These are phyloP conservation scores for Lacanobia wlatinum DNA, from an alignment of 2,888 invertebrate genomes.

Conservation along the genomic window DNA sequence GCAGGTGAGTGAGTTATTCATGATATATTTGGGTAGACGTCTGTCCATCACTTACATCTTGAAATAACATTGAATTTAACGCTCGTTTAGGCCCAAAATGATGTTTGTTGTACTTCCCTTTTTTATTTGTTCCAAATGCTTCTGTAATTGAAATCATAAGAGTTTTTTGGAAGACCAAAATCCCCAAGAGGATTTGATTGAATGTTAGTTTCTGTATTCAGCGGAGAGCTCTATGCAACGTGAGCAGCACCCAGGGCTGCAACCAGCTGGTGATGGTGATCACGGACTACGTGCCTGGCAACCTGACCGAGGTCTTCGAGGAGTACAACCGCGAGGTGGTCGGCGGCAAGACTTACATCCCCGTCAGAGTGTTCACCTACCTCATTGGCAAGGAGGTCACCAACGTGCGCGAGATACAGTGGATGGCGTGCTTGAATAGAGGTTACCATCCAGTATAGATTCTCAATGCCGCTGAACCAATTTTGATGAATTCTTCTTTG, in stretches of 20 bases:
- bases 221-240: slow-evolving; percentile 80
- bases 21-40: not conserved
- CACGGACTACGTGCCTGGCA: slow-evolving; percentile 98
- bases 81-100: not conserved
- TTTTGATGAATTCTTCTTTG: too few relatives aligned
- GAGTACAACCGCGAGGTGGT: slow-evolving; percentile 94
- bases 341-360: slow-evolving; percentile 91
- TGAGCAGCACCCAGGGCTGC: slow-evolving; percentile 92
- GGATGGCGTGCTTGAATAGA: slow-evolving; percentile 98
- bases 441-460: slow-evolving; percentile 86
- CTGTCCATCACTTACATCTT: not conserved
- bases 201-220: slow-evolving; percentile 56
- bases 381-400: slow-evolving; percentile 98
- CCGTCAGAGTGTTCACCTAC: slow-evolving; percentile 98
- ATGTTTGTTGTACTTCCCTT: not conserved
- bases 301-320: slow-evolving; percentile 96
- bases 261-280: slow-evolving; percentile 99
- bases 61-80: not conserved
- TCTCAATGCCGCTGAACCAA: not conserved
- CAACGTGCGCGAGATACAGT: slow-evolving; percentile 96
- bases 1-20: slow-evolving; percentile 88
- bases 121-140: not conserved
- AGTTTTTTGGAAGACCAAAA: not conserved
- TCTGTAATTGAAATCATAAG: not conserved
- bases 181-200: too few relatives aligned